These are phyloP conservation scores for Lacerta agilis DNA, from an alignment of 2,797 vertebrate genomes.

Conservation along the genomic window DNA sequence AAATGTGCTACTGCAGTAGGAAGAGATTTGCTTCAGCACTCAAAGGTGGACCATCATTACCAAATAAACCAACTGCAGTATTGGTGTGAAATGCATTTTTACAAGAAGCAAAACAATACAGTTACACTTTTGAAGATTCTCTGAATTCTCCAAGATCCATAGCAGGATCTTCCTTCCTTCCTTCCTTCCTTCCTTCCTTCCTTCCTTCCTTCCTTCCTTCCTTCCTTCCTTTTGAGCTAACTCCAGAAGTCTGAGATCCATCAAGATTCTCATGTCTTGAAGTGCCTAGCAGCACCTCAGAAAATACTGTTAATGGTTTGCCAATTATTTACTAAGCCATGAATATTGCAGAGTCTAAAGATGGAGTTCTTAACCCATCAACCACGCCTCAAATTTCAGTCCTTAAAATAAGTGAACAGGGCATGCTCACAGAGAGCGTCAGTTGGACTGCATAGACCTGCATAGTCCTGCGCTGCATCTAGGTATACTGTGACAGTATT, in stretches of 20 bases:
- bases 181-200: too few relatives aligned
- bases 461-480: background rate
- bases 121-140: background rate
- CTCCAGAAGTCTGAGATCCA: too few relatives aligned
- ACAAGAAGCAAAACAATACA: background rate
- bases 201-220: too few relatives aligned
- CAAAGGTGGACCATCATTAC: background rate
- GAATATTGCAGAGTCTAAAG: background rate
- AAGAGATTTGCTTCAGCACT: background rate
- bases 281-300: background rate
- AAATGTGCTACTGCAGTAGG: background rate
- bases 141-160: background rate
- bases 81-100: background rate
- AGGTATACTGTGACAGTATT: too few relatives aligned
- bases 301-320: background rate
- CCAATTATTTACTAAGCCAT: background rate
- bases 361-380: background rate
- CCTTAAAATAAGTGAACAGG: background rate
- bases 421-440: background rate
- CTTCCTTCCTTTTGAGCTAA: too few relatives aligned
- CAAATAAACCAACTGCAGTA: background rate
- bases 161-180: too few relatives aligned
- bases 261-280: background rate
- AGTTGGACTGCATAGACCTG: background rate
- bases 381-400: background rate